Conservation (phyloP, 2,888 invertebrate species). For the Shargacucullia verbasci region DNA sequence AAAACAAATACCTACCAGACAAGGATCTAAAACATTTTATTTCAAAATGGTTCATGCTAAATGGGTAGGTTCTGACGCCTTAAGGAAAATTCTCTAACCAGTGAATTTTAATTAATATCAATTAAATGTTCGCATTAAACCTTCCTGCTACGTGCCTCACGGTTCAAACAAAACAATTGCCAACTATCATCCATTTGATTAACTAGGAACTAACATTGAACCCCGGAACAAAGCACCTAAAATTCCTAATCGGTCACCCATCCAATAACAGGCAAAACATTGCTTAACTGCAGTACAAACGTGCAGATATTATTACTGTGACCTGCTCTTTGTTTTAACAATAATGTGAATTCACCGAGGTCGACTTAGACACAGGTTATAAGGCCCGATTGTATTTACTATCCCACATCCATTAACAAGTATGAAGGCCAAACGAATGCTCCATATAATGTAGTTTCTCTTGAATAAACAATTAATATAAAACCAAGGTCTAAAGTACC, state of each 20-base stretch:
- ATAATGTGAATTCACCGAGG: conserved; percentile 58
- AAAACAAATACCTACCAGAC: too few species aligned
- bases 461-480: conserved; percentile 34
- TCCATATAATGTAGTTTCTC: conserved; percentile 52
- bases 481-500: conserved; percentile 53
- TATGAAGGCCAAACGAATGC: conserved; percentile 66
- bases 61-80: conserved; percentile 2
- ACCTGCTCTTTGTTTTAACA: conserved; percentile 55
- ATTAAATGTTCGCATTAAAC: conserved; percentile 20
- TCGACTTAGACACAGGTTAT: conserved; percentile 18
- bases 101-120: conserved; percentile 36
- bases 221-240: conserved; percentile 17
- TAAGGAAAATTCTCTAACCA: conserved; percentile 17
- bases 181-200: background rate
- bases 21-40: conserved; percentile 5
- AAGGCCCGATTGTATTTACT: conserved; percentile 53
- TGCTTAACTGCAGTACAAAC: conserved; percentile 35
- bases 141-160: background rate
- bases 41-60: conserved; percentile 8
- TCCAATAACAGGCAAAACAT: conserved; percentile 44
- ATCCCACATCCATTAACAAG: conserved; percentile 76
- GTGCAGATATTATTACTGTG: conserved; percentile 29
- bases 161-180: conserved; percentile 22
- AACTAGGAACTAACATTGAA: background rate
- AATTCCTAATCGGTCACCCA: conserved; percentile 19